phyloP scores from a whole-genome alignment of 1,140 invertebrate genomes.

The Parasteatoda tepidariorum region DNA sequence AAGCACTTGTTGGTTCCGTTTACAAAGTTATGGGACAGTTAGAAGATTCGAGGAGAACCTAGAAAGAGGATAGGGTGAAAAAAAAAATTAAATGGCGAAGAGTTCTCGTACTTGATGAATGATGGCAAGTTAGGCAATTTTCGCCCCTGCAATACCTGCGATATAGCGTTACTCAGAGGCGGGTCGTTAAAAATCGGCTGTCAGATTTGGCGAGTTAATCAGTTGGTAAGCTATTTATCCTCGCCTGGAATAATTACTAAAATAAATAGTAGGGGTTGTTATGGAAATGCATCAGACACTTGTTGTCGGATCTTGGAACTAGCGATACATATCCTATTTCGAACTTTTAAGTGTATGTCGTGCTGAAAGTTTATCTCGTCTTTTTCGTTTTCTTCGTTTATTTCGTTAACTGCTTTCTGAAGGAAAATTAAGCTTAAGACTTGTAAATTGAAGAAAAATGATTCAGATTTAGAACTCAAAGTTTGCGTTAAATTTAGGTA shows the following conservation, averaged over 20 bases:
- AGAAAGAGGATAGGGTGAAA: not conserved
- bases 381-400: too few relatives aligned
- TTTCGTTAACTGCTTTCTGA: too few relatives aligned
- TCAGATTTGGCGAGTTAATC: constrained; percentile 57
- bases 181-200: constrained; percentile 59
- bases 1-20: constrained; percentile 59
- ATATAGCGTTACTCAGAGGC: constrained; percentile 27
- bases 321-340: constrained; percentile 20
- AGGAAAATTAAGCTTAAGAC: too few relatives aligned
- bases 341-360: constrained; percentile 21
- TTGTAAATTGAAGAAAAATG: too few relatives aligned
- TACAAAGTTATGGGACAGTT: constrained; percentile 61
- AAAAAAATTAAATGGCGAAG: constrained; percentile 8
- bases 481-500: too few relatives aligned
- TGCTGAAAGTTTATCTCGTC: not conserved
- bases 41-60: constrained; percentile 5
- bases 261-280: constrained; percentile 57
- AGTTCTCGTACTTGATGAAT: constrained; percentile 40
- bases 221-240: constrained; percentile 55
- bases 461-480: too few relatives aligned
- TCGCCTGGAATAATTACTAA: constrained; percentile 38
- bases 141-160: constrained; percentile 14
- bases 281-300: constrained; percentile 38
- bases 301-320: constrained; percentile 30
- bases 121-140: constrained; percentile 51